Evolutionary conservation across 2,888 invertebrate species (phyloP), one percentile per base, ranked within the genome.

Genomic region (Monoplex corrugatus): DNA sequence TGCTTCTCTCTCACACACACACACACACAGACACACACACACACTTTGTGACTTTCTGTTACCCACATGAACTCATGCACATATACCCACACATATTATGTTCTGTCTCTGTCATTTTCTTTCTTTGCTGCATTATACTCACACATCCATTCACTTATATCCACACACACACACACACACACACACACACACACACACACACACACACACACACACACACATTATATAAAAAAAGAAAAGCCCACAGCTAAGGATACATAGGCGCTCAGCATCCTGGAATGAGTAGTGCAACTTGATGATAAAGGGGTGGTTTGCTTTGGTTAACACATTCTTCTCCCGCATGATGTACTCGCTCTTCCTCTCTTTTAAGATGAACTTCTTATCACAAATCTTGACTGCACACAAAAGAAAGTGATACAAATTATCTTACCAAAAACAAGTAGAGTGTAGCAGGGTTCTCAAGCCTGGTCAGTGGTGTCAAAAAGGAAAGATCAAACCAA

Each of bases 381-480:
- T 99, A 95, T 99, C 98, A 96, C 99, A 98, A n/a, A 99, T 99
- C 97, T 99, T 99, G 95, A 99, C 98, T 98, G 97, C 88, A 84
- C 97, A 97, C 68, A 40, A 68, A 38, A 43, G 8, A 87, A 78
- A 35, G 44, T n/a, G 8, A 35, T 78, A 78, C n/a, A 68, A 23
- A 78, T 78, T 38, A 35, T 78, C 28, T 19, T 13, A 40, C 0
- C n/a, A n/a, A n/a, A n/a, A n/a, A n/a, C n/a, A n/a, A n/a, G n/a
- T n/a, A n/a, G n/a, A n/a, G n/a, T n/a, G n/a, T n/a, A n/a, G n/a
- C n/a, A n/a, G n/a, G n/a, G n/a, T n/a, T n/a, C n/a, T n/a, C n/a
- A n/a, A n/a, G n/a, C n/a, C n/a, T n/a, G n/a, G n/a, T n/a, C n/a
- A n/a, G n/a, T n/a, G n/a, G n/a, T n/a, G n/a, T n/a, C n/a, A n/a